Conservation (phyloP, 2,113 vertebrate genomes). For the Cebus imitator region DNA sequence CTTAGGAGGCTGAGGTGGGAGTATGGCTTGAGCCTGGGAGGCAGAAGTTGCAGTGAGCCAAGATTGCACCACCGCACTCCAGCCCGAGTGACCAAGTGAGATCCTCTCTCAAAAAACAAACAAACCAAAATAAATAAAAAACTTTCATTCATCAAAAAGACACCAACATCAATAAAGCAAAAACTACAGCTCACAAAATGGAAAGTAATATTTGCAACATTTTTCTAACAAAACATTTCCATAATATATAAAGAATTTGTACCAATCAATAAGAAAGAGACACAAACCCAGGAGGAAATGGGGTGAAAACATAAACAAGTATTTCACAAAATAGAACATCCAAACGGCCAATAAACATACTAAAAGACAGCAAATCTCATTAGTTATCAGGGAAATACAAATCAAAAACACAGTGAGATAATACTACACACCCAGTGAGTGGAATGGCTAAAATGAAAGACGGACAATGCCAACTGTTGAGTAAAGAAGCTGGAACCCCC, state of each 20-base stretch:
- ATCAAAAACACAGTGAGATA: not conserved
- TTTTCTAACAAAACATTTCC: not conserved
- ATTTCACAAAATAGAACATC: not conserved
- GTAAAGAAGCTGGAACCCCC: not conserved
- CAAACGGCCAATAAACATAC: not conserved
- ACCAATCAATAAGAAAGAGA: not conserved
- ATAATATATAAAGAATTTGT: not conserved
- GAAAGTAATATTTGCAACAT: not conserved
- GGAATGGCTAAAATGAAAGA: not conserved
- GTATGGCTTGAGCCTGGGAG: too few relatives aligned
- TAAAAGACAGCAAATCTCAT: not conserved
- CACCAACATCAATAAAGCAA: conserved; percentile 56
- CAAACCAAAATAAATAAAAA: not conserved
- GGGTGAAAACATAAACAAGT: not conserved
- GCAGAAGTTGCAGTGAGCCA: too few relatives aligned
- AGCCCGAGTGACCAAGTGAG: too few relatives aligned
- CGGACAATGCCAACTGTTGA: not conserved
- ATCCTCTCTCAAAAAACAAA: too few relatives aligned
- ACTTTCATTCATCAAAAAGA: not conserved
- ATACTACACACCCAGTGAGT: not conserved
- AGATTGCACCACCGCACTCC: too few relatives aligned
- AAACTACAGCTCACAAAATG: not conserved
- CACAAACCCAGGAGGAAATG: not conserved
- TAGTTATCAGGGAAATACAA: not conserved
- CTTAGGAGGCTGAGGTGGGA: too few relatives aligned